Percentiles rank a stretch among this genome's conserved stretches.
Conservation (phyloP, 35 echinoderm and acorn worm species). For the Patiria miniata region DNA sequence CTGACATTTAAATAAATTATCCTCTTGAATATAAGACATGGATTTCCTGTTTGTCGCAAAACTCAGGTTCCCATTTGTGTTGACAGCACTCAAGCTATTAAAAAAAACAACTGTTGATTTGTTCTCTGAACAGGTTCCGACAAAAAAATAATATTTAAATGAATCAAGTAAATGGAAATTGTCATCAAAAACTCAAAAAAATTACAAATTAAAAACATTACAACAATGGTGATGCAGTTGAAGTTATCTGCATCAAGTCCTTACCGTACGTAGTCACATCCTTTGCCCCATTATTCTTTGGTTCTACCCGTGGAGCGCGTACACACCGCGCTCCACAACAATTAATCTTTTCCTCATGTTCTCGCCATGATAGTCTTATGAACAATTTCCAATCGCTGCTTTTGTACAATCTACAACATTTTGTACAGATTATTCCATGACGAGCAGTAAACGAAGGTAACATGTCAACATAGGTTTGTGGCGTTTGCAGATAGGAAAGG, state of each 20-base stretch:
- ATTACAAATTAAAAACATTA: neutral
- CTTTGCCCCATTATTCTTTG: neutral
- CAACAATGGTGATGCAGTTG: neutral
- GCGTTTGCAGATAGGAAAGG: too few species aligned
- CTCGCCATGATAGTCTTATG: neutral
- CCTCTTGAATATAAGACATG: too few species aligned
- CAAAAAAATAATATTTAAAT: neutral
- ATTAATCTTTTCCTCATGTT: neutral
- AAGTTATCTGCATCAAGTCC: neutral
- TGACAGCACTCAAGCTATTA: too few species aligned
- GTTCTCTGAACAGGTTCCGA: constrained; percentile 6
- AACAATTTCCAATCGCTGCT: neutral
- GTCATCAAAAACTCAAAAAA: neutral
- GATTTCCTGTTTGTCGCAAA: too few species aligned
- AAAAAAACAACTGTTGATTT: neutral
- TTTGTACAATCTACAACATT: constrained; percentile 17
- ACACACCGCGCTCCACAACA: neutral
- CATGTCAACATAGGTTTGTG: too few species aligned
- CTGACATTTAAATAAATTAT: too few species aligned
- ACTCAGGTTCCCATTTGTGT: too few species aligned
- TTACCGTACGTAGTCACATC: neutral
- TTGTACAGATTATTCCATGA: neutral
- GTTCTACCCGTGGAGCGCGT: neutral
- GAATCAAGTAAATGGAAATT: constrained; percentile 10
- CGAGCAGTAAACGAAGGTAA: neutral